These are phyloP conservation scores for Acheta domesticus DNA, from an alignment of 2,888 invertebrate species.

Conservation along the genomic window DNA sequence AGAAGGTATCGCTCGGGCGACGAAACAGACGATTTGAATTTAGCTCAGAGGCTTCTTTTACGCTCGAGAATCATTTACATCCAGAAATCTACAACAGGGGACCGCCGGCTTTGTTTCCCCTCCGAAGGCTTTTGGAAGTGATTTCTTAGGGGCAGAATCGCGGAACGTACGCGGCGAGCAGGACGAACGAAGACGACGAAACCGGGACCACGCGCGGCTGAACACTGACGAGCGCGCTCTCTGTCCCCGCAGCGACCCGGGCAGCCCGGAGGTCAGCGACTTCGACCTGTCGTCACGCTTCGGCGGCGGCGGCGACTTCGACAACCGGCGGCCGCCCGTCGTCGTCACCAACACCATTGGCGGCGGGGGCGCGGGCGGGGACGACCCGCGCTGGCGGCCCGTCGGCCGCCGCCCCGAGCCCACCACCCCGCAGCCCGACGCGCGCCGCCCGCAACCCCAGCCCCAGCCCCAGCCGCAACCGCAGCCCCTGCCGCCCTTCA, in stretches of 20 bases:
- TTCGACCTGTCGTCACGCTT: not conserved
- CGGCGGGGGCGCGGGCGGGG: not conserved
- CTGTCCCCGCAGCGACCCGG: not conserved
- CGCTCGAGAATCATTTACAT: no score
- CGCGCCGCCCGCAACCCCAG: not conserved
- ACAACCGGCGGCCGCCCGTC: not conserved
- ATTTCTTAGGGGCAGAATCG: no score
- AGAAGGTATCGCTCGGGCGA: no score
- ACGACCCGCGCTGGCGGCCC: not conserved
- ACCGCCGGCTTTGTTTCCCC: no score
- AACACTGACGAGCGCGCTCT: no score
- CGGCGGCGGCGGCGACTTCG: not conserved
- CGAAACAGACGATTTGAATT: no score
- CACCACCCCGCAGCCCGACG: not conserved
- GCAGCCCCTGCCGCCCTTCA: not conserved
- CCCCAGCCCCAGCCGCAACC: not conserved
- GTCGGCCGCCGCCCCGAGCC: not conserved
- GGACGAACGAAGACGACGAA: no score
- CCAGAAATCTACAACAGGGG: no score
- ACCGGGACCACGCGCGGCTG: no score
- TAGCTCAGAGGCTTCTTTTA: no score
- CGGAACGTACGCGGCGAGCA: no score
- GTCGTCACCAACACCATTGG: not conserved
- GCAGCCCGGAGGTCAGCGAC: not conserved
- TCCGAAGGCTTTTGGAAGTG: no score